Percentiles rank a stretch among this genome's conserved stretches.
These are phyloP conservation scores for Myotis planiceps DNA, from an alignment of 2,797 vertebrate species.

Conservation along the genomic window DNA sequence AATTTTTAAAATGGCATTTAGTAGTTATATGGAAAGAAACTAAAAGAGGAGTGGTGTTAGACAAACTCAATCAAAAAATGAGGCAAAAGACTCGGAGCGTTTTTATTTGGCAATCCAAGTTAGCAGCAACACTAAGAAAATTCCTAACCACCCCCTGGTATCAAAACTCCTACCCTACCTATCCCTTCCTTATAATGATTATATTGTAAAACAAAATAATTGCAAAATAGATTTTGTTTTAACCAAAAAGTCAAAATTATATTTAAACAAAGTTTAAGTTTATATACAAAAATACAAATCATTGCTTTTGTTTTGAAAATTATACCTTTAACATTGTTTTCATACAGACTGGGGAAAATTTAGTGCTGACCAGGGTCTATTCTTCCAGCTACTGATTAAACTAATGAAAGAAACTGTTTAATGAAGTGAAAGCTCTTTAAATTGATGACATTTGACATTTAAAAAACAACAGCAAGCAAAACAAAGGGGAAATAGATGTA, in stretches of 20 bases:
- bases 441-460: not conserved
- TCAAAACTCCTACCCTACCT: not conserved
- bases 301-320: not conserved
- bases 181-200: not conserved
- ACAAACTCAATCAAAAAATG: not conserved
- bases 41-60: not conserved
- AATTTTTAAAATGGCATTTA: not conserved
- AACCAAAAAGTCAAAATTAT: not conserved
- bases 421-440: not conserved
- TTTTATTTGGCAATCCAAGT: not conserved
- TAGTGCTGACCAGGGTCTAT: not conserved
- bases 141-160: not conserved
- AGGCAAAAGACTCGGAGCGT: not conserved
- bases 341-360: not conserved
- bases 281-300: not conserved
- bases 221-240: slow-evolving; percentile 39
- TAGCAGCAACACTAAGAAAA: not conserved
- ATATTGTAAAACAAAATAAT: not conserved
- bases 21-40: not conserved
- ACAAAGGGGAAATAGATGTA: not conserved
- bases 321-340: not conserved
- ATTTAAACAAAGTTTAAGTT: not conserved
- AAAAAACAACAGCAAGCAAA: not conserved
- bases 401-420: not conserved
- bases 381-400: not conserved